phyloP scores from a whole-genome alignment of 2,888 invertebrate species.

The Geophilus truncorum region DNA sequence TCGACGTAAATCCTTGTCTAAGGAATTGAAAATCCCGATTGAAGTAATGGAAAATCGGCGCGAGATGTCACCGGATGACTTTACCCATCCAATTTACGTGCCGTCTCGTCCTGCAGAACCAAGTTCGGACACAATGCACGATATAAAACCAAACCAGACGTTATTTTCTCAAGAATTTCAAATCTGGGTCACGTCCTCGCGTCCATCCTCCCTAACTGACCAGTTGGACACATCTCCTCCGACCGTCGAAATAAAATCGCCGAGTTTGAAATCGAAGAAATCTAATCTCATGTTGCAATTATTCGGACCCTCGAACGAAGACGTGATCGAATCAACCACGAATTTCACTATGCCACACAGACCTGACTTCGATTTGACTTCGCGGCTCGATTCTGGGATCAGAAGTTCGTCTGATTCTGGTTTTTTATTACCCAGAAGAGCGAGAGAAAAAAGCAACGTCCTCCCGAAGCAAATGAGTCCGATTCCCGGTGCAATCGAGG shows the following conservation, averaged over 20 bases:
- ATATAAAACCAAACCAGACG: background rate
- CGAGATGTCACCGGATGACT: too few relatives aligned
- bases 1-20: background rate
- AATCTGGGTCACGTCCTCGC: background rate
- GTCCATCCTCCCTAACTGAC: background rate
- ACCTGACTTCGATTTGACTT: background rate
- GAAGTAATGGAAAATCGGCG: too few relatives aligned
- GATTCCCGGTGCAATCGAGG: background rate
- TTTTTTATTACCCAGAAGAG: background rate
- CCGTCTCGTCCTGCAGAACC: background rate
- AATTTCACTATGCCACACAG: background rate
- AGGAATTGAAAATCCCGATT: too few relatives aligned
- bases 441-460: background rate
- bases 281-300: constrained; percentile 28
- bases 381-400: background rate
- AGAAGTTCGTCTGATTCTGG: background rate
- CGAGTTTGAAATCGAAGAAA: constrained; percentile 15
- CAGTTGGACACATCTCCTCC: background rate
- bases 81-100: background rate
- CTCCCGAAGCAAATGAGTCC: background rate
- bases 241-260: background rate
- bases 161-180: background rate
- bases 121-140: background rate
- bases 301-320: constrained; percentile 6
- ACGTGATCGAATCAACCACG: background rate